Base-by-base conservation (phyloP, 2,888 invertebrate species). In the Drosophila engyochracea region DNA sequence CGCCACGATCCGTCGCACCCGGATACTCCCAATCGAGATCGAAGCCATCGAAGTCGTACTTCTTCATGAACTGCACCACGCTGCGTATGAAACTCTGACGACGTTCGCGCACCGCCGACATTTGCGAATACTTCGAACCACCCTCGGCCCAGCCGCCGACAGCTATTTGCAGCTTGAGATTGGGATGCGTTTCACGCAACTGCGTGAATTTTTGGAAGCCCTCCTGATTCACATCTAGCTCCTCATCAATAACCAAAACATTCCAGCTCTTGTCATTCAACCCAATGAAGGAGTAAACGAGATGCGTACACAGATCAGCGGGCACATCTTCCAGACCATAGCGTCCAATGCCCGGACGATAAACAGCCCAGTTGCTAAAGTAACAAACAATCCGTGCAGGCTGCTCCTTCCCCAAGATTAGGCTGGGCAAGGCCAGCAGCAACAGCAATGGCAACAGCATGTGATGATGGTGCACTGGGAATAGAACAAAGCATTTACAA, bases 21-120 rank as follows among this genome's bases (percentile, higher is more conserved):
- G 98, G 97, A 91, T 98, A 98, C 93, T 98, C 98, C 97, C 98
- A 98, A 91, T 98, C 97, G 85, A 97, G 94, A 91, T 98, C 97
- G 88, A 98, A 95, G 0, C 97, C 97, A 89, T 97, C 97, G 82
- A 98, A 98, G 31, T 95, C 94, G 91, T 97, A 97, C 87, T 96
- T 94, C 61, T 96, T 94, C 94, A 98, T 95, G 91, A 97, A 97
- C 79, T 95, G 96, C 57, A 97, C 95, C 60, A 97, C 95, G 89
- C 97, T 97, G 55, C 93, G 94, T 75, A 98, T 96, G 91, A 98
- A 97, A 3, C 95, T 94, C 87, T 95, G 95, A 60, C 98, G 94
- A 28, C 95, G 94, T 61, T 95, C 94, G 86, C 96, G 96, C 54
- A 96, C 94, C 0, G 96, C 95, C 0, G 97, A 97, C 95, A 98